Conservation (phyloP, 2,797 vertebrate genomes). For the Odontamblyopus rebecca region DNA sequence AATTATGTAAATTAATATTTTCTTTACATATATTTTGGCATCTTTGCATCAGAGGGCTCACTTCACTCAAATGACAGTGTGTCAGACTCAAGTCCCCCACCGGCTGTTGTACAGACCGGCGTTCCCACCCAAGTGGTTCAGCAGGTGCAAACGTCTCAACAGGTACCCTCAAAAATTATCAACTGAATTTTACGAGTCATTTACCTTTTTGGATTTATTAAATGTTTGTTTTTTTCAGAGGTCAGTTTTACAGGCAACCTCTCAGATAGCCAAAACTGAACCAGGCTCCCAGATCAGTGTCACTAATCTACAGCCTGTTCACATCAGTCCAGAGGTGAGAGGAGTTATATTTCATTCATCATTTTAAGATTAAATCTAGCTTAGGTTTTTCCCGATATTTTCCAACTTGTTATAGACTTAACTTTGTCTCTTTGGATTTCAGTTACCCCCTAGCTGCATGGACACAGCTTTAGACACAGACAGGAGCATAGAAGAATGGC, state of each 20-base stretch:
- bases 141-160: constrained; percentile 87
- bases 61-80: constrained; percentile 89
- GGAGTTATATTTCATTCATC: neutral
- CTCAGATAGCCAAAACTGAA: constrained; percentile 86
- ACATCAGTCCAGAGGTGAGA: constrained; percentile 86
- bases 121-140: constrained; percentile 93
- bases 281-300: constrained; percentile 86
- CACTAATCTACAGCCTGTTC: constrained; percentile 87
- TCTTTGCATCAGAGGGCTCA: constrained; percentile 81
- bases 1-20: neutral
- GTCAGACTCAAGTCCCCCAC: constrained; percentile 86
- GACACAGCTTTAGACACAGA: constrained; percentile 45
- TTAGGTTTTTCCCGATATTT: constrained; percentile 2
- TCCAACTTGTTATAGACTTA: constrained; percentile 10
- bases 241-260: constrained; percentile 88
- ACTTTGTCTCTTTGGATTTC: constrained; percentile 41
- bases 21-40: neutral
- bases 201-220: neutral
- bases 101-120: constrained; percentile 85
- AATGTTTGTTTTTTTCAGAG: constrained; percentile 72
- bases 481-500: constrained; percentile 47
- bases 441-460: constrained; percentile 31
- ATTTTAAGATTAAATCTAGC: neutral
- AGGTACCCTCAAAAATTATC: constrained; percentile 70
- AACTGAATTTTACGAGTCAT: neutral